Conservation (phyloP, 1,140 invertebrate species). For the Coptotermes formosanus region DNA sequence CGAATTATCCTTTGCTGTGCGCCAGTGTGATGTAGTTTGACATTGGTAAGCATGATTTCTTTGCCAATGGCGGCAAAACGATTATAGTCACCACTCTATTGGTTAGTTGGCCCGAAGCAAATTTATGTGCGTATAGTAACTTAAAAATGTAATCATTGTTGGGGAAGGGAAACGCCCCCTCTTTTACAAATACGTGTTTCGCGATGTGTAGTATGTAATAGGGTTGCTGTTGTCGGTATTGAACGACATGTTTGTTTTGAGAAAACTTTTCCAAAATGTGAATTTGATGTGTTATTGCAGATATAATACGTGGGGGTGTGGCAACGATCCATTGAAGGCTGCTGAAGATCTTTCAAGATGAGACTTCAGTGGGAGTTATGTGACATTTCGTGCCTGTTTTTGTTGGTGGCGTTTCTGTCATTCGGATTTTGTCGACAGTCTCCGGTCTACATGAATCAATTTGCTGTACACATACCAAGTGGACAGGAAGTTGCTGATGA, state of each 20-base stretch:
- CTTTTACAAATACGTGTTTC: not conserved
- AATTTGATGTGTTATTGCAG: slow-evolving; percentile 1
- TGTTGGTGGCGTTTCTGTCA: slow-evolving; percentile 23
- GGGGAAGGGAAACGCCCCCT: not conserved
- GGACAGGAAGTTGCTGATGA: slow-evolving; percentile 53
- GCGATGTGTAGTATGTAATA: no score
- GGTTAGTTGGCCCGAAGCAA: not conserved
- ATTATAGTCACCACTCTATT: not conserved
- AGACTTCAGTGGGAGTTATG: slow-evolving; percentile 20
- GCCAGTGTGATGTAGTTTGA: not conserved
- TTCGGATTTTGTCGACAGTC: slow-evolving; percentile 19
- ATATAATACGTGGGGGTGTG: not conserved
- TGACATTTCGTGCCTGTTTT: slow-evolving; percentile 23
- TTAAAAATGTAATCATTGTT: not conserved
- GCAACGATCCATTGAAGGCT: not conserved
- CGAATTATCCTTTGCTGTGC: not conserved
- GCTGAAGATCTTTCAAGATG: slow-evolving; percentile 3
- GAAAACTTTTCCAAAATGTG: not conserved
- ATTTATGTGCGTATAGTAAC: not conserved
- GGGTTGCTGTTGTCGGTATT: no score
- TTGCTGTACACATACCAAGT: slow-evolving; percentile 61
- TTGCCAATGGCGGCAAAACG: not conserved
- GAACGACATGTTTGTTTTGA: not conserved
- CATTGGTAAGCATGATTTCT: not conserved
- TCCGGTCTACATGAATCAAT: slow-evolving; percentile 61